phyloP scores from a whole-genome alignment of 2,113 vertebrate genomes.

The Glareola pratincola region DNA sequence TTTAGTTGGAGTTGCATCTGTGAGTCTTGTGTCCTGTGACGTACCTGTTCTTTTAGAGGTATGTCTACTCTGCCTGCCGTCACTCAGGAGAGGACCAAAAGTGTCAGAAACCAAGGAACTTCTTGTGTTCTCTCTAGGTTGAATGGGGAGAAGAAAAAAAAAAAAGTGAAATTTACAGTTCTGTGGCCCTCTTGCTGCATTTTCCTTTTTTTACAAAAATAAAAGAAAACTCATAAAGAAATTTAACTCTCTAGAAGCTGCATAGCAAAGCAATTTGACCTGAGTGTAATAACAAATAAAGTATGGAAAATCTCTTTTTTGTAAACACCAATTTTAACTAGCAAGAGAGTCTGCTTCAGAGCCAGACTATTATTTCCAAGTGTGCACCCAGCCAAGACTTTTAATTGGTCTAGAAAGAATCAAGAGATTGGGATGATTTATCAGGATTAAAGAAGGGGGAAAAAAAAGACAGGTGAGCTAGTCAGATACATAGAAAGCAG shows the following conservation, averaged over 20 bases:
- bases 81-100: not conserved
- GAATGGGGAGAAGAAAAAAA: not conserved
- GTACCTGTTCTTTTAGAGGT: not conserved
- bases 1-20: not conserved
- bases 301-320: constrained; percentile 45
- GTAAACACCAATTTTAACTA: constrained; percentile 65
- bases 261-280: constrained; percentile 50
- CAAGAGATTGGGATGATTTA: constrained; percentile 21
- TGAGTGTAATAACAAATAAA: constrained; percentile 49
- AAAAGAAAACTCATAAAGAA: constrained; percentile 44
- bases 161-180: not conserved
- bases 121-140: not conserved
- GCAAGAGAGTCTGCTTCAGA: constrained; percentile 39
- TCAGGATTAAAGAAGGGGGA: not conserved
- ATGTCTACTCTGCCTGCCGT: not conserved
- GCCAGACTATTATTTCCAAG: constrained; percentile 33
- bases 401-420: constrained; percentile 61
- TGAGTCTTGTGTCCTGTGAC: not conserved
- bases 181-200: not conserved
- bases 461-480: not conserved
- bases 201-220: not conserved
- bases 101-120: not conserved
- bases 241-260: constrained; percentile 48
- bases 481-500: not conserved
- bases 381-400: constrained; percentile 30